A percentile compares a stretch with the other conserved stretches of the same genome.
These are phyloP conservation scores for Melanerpes formicivorus DNA, from an alignment of 2,113 vertebrate genomes.

Conservation along the genomic window DNA sequence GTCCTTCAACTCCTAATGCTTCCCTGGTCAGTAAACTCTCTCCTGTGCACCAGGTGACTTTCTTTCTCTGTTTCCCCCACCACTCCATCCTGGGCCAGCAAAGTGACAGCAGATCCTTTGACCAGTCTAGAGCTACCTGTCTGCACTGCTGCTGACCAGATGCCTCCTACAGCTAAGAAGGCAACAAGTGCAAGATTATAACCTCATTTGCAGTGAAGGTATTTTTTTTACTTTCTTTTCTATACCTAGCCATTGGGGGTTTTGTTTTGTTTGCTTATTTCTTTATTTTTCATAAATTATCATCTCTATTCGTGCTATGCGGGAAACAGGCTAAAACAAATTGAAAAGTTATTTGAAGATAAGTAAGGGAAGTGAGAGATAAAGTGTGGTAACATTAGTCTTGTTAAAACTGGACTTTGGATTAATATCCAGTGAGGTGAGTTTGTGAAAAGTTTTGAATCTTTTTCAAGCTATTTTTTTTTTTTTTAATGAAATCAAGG, in stretches of 20 bases:
- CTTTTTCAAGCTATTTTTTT: background rate
- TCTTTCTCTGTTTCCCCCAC: background rate
- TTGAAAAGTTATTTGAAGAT: background rate
- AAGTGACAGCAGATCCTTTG: accelerated
- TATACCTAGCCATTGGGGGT: background rate
- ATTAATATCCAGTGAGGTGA: background rate
- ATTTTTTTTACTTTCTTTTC: background rate
- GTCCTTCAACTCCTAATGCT: background rate
- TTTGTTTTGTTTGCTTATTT: too few species aligned
- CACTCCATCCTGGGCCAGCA: background rate
- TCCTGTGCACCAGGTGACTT: background rate
- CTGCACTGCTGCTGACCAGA: background rate
- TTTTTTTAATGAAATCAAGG: background rate
- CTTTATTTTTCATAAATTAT: background rate
- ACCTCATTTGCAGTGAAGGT: background rate
- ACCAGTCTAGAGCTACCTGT: background rate
- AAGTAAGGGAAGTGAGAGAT: background rate
- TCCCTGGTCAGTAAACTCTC: background rate
- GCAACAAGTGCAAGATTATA: background rate
- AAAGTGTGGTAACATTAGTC: background rate
- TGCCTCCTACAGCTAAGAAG: background rate
- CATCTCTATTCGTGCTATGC: background rate
- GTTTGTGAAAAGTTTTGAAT: background rate
- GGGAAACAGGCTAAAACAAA: background rate
- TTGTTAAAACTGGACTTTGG: background rate